Evolutionary conservation across 2,888 invertebrate genomes (phyloP).

Genomic region (Trachelus troglodyta): DNA sequence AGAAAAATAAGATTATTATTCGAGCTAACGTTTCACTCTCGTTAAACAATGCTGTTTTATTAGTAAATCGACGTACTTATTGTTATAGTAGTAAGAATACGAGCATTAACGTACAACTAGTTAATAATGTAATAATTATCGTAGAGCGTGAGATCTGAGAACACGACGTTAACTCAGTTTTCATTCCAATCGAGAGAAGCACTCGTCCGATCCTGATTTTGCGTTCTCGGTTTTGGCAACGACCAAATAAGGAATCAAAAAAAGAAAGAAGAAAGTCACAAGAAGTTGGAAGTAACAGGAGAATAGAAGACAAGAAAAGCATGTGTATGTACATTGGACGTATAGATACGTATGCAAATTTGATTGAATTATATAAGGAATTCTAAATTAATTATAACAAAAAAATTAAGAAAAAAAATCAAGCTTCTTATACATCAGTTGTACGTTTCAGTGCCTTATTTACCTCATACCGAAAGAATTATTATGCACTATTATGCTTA

Average conservation of each 20-base stretch:
- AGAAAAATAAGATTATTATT: slow-evolving; percentile 55
- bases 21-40: slow-evolving; percentile 50
- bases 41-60: slow-evolving; percentile 48
- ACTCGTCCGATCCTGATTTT: slow-evolving; percentile 2
- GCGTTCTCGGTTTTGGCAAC: slow-evolving; percentile 4
- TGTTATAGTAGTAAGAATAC: slow-evolving; percentile 28
- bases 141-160: slow-evolving; percentile 57
- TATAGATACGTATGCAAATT: slow-evolving; percentile 13
- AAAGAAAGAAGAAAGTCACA: too few species aligned
- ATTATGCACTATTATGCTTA: too few species aligned
- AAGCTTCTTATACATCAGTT: too few species aligned
- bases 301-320: too few species aligned
- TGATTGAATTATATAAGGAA: slow-evolving; percentile 5
- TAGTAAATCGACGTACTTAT: slow-evolving; percentile 32
- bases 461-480: too few species aligned
- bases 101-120: slow-evolving; percentile 49
- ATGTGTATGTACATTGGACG: background rate
- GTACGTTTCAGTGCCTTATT: too few species aligned
- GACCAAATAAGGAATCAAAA: too few species aligned
- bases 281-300: too few species aligned
- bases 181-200: slow-evolving; percentile 5
- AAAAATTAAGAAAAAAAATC: too few species aligned
- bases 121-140: slow-evolving; percentile 27
- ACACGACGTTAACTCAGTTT: slow-evolving; percentile 50
- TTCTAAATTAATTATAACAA: background rate